A percentile compares a stretch with the other conserved stretches of the same genome.
Evolutionary conservation across 2,888 invertebrate species (phyloP).

Genomic region (Congeria kusceri): DNA sequence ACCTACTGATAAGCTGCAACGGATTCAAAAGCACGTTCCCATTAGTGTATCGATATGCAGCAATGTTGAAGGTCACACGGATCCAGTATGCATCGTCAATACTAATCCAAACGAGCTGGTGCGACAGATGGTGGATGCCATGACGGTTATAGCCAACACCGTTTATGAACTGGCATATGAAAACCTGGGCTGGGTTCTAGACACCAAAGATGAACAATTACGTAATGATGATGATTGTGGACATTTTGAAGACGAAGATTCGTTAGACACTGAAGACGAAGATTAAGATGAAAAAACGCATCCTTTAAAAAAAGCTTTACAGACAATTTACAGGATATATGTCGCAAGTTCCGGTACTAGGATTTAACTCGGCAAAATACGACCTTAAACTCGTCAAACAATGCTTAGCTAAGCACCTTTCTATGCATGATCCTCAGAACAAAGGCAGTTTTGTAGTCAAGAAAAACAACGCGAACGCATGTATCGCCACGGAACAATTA

Average conservation of each 20-base stretch:
- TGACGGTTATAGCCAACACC: not conserved
- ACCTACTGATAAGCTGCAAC: constrained; percentile 27
- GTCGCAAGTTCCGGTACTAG: constrained; percentile 42
- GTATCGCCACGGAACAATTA: no score
- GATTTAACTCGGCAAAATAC: constrained; percentile 60
- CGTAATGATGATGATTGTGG: not conserved
- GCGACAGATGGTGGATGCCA: constrained; percentile 28
- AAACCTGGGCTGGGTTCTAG: constrained; percentile 47
- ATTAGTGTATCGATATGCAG: constrained; percentile 38
- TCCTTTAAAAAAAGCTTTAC: constrained; percentile 24
- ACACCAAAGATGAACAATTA: constrained; percentile 34
- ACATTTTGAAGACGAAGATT: not conserved
- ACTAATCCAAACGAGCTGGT: constrained; percentile 36
- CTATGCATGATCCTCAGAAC: no score
- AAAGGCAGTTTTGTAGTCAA: no score
- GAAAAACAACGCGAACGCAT: no score
- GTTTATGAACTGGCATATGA: constrained; percentile 29
- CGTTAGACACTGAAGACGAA: not conserved
- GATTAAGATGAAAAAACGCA: not conserved
- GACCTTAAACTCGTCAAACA: constrained; percentile 62
- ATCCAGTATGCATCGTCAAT: constrained; percentile 45
- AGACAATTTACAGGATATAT: constrained; percentile 26
- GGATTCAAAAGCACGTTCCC: constrained; percentile 48
- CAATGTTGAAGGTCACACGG: no score
- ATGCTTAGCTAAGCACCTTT: no score